phyloP scores from a whole-genome alignment of 2,888 invertebrate genomes.

The Teleogryllus oceanicus region DNA sequence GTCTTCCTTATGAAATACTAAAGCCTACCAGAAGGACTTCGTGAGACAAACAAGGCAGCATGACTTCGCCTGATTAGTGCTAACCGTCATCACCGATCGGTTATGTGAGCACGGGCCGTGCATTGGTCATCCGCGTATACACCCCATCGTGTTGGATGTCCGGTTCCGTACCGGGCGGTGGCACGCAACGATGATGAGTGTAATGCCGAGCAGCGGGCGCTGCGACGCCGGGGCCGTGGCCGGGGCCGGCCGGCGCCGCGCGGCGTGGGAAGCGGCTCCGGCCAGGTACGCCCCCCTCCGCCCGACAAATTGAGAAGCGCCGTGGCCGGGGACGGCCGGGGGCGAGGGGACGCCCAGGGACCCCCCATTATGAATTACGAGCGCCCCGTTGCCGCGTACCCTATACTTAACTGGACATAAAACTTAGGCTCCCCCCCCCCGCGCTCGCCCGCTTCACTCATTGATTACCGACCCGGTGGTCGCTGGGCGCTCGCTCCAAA shows the following conservation, averaged over 20 bases:
- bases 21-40: too few species aligned
- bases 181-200: background rate
- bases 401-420: conserved; percentile 18
- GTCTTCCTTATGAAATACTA: too few species aligned
- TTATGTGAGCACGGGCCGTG: too few species aligned
- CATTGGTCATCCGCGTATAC: too few species aligned
- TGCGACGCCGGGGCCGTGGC: background rate
- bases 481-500: background rate
- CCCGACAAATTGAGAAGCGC: conserved; percentile 18
- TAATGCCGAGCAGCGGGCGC: background rate
- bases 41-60: too few species aligned
- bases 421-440: background rate
- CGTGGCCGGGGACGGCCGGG: background rate
- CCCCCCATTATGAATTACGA: conserved; percentile 18
- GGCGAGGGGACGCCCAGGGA: background rate
- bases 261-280: conserved; percentile 5
- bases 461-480: conserved; percentile 18
- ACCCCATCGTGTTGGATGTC: too few species aligned
- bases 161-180: background rate
- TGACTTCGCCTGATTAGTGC: too few species aligned
- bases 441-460: background rate
- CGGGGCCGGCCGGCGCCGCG: background rate
- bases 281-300: conserved; percentile 18
- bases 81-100: too few species aligned
- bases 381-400: background rate